phyloP scores from a whole-genome alignment of 2,888 invertebrate species.

The Ferrisia virgata region DNA sequence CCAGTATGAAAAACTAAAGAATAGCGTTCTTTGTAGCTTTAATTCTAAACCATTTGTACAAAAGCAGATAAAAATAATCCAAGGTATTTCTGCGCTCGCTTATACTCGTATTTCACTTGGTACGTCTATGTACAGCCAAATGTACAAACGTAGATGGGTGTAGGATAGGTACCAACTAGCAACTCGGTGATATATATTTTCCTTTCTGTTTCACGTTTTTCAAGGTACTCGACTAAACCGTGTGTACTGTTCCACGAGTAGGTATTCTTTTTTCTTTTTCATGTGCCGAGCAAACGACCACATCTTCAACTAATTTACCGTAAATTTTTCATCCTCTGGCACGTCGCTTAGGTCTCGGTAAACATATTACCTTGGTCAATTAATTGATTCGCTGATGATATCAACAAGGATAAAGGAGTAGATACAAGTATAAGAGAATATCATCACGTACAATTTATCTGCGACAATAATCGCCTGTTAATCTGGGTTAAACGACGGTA shows the following conservation, averaged over 20 bases:
- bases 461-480: slow-evolving; percentile 17
- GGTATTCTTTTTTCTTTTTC: background rate
- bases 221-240: background rate
- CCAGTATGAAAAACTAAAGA: background rate
- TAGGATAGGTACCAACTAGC: too few species aligned
- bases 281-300: background rate
- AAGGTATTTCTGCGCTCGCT: background rate
- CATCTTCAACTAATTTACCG: background rate
- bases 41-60: slow-evolving; percentile 22
- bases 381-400: background rate
- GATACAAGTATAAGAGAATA: too few species aligned
- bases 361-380: background rate
- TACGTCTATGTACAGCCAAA: too few species aligned
- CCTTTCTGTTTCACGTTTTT: background rate
- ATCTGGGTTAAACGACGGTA: background rate
- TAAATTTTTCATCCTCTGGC: too few species aligned
- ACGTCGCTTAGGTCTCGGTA: too few species aligned
- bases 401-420: too few species aligned
- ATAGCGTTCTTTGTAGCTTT: slow-evolving; percentile 1
- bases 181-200: background rate
- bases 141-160: too few species aligned
- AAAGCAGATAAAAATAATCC: slow-evolving; percentile 21
- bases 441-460: slow-evolving; percentile 3
- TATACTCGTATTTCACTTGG: background rate
- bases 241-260: too few species aligned